A percentile compares a stretch with the other conserved stretches of the same genome.
Evolutionary conservation across 2,888 invertebrate genomes (phyloP).

Genomic region (Nephrotoma guestfalica): DNA sequence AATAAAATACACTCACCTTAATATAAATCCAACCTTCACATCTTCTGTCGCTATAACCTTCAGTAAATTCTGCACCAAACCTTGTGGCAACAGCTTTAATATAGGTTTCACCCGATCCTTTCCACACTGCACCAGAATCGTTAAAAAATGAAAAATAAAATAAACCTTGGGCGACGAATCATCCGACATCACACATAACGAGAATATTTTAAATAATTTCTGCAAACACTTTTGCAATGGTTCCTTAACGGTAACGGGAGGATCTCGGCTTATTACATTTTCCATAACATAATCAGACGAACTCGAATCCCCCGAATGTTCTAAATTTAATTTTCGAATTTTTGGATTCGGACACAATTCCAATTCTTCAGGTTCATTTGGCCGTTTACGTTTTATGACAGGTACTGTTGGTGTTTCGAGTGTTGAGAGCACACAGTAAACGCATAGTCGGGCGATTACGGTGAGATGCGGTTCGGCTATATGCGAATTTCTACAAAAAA

Average conservation of each 20-base stretch:
- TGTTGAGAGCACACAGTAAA: constrained; percentile 57
- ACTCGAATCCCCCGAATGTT: constrained; percentile 43
- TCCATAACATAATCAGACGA: constrained; percentile 27
- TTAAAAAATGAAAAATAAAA: constrained; percentile 65
- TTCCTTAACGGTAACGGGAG: constrained; percentile 37
- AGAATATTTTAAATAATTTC: constrained; percentile 55
- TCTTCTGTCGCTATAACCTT: constrained; percentile 39
- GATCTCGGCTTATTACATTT: constrained; percentile 13
- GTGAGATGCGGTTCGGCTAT: constrained; percentile 67
- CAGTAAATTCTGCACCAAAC: constrained; percentile 63
- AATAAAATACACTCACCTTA: constrained; percentile 15
- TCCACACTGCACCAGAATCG: constrained; percentile 60
- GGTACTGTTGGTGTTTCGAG: constrained; percentile 42
- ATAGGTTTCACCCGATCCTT: constrained; percentile 55
- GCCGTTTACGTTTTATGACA: constrained; percentile 43
- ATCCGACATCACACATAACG: constrained; percentile 45
- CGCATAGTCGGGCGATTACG: constrained; percentile 57
- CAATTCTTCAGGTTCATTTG: constrained; percentile 44
- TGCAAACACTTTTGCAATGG: constrained; percentile 50
- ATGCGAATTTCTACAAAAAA: constrained; percentile 38
- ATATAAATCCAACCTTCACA: constrained; percentile 28
- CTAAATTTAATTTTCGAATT: constrained; percentile 44
- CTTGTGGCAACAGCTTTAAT: constrained; percentile 58
- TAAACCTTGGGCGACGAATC: constrained; percentile 70
- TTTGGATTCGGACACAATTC: constrained; percentile 45